Evolutionary conservation across 1,140 invertebrate species (phyloP).

Genomic region (Platyura marginata): DNA sequence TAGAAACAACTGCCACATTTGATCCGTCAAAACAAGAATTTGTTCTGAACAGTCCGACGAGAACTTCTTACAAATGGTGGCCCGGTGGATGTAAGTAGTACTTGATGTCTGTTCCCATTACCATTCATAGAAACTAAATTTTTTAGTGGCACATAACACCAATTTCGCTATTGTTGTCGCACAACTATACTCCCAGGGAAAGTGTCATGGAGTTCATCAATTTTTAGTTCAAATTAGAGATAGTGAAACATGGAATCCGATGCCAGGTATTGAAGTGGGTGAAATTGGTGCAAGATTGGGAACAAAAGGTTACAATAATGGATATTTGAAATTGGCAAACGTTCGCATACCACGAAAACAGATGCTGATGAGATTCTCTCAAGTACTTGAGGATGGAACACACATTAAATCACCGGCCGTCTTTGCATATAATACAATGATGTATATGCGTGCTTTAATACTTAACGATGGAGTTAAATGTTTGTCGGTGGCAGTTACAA

Average conservation of each 20-base stretch:
- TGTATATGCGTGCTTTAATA: conserved; percentile 73
- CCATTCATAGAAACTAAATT: too few species aligned
- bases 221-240: conserved; percentile 85
- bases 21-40: conserved; percentile 72
- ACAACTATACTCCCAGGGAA: conserved; percentile 67
- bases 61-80: conserved; percentile 89
- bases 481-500: conserved; percentile 65
- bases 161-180: conserved; percentile 83
- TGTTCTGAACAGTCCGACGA: conserved; percentile 66
- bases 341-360: conserved; percentile 69
- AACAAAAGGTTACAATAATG: conserved; percentile 81
- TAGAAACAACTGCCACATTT: conserved; percentile 85
- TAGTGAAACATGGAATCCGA: conserved; percentile 65
- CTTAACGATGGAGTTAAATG: conserved; percentile 49
- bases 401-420: conserved; percentile 73
- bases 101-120: not conserved
- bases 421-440: conserved; percentile 86
- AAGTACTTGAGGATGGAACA: conserved; percentile 73
- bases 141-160: conserved; percentile 88
- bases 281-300: conserved; percentile 89
- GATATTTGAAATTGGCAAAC: conserved; percentile 68
- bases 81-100: conserved; percentile 65
- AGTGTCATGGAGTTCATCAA: conserved; percentile 73
- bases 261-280: conserved; percentile 76
- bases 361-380: conserved; percentile 87